Evolutionary conservation across 2,797 vertebrate species (phyloP).

Genomic region (Helostoma temminkii): DNA sequence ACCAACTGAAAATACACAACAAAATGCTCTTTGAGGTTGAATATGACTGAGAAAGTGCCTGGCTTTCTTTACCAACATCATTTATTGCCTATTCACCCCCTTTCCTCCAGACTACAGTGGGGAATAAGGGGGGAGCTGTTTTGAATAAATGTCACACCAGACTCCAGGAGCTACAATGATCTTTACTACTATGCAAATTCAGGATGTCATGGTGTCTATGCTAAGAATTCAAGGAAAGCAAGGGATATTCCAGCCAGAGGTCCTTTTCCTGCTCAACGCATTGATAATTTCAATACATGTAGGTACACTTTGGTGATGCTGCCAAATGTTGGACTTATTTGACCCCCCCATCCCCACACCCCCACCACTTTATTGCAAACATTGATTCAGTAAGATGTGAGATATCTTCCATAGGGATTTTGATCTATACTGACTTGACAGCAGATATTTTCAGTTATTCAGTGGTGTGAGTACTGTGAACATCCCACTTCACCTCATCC

Average conservation of each 20-base stretch:
- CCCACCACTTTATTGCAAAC: slow-evolving; percentile 7
- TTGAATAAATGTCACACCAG: slow-evolving; percentile 75
- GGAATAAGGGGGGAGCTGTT: slow-evolving; percentile 60
- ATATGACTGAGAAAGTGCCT: slow-evolving; percentile 61
- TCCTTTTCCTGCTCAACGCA: slow-evolving; percentile 52
- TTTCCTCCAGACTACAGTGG: slow-evolving; percentile 64
- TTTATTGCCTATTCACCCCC: slow-evolving; percentile 62
- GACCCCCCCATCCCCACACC: slow-evolving; percentile 15
- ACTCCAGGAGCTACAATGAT: slow-evolving; percentile 74
- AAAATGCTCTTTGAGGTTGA: slow-evolving; percentile 77
- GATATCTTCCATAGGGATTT: slow-evolving; percentile 37
- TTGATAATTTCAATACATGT: slow-evolving; percentile 55
- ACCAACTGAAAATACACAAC: slow-evolving; percentile 68
- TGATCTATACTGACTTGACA: slow-evolving; percentile 50
- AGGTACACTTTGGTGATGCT: slow-evolving; percentile 37
- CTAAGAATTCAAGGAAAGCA: slow-evolving; percentile 61
- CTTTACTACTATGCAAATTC: slow-evolving; percentile 79
- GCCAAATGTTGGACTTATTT: neutral
- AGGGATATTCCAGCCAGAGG: slow-evolving; percentile 63
- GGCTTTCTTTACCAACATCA: slow-evolving; percentile 72
- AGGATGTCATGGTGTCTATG: slow-evolving; percentile 67
- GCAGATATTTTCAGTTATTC: slow-evolving; percentile 40
- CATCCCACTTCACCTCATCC: slow-evolving; percentile 48
- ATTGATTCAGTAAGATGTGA: slow-evolving; percentile 42
- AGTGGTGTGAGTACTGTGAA: slow-evolving; percentile 38